Percentiles rank a stretch among this genome's conserved stretches.
Evolutionary conservation across 2,113 vertebrate species (phyloP).

Genomic region (Ascaphus truei): DNA sequence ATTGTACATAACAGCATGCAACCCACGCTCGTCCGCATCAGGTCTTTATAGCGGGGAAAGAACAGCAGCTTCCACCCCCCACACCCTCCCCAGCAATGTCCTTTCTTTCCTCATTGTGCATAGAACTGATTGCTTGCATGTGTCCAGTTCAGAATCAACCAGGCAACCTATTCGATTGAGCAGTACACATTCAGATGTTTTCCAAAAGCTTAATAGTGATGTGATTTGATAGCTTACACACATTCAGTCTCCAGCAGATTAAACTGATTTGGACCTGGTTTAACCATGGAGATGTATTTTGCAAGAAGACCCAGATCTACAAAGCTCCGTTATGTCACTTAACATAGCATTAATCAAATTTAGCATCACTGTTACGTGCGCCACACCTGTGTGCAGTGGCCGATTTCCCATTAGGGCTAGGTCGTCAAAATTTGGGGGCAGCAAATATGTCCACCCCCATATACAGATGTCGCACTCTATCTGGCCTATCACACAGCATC

Average conservation of each 20-base stretch:
- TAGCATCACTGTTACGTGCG: too few relatives aligned
- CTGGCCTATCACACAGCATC: too few relatives aligned
- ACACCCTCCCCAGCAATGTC: neutral
- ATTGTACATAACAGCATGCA: neutral
- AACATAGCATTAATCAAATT: too few relatives aligned
- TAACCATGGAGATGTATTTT: neutral
- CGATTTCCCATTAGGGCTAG: too few relatives aligned
- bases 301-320: too few relatives aligned
- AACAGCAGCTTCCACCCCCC: neutral
- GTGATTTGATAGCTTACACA: neutral
- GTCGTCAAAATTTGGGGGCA: too few relatives aligned
- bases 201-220: neutral
- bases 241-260: neutral
- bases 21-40: neutral
- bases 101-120: neutral
- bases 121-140: conserved; percentile 18
- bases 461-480: too few relatives aligned
- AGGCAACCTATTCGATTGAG: neutral
- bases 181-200: neutral
- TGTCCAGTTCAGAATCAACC: neutral
- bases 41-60: neutral
- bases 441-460: too few relatives aligned
- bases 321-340: too few relatives aligned
- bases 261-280: neutral
- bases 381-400: too few relatives aligned